Base-by-base conservation (phyloP, 2,113 vertebrate genomes). In the Boleophthalmus pectinirostris region DNA sequence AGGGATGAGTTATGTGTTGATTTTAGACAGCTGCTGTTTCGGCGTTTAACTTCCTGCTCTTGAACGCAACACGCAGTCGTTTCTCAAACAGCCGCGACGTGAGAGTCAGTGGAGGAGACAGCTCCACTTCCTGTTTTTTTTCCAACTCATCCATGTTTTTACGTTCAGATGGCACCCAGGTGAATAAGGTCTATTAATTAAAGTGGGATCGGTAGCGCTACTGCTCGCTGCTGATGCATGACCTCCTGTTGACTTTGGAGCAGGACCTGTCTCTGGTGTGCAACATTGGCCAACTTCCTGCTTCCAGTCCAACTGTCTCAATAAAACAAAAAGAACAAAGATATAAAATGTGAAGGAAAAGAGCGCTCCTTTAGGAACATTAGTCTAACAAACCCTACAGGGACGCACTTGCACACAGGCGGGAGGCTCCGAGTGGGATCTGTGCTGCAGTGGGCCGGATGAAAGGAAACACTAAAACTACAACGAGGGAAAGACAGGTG, bases 391-490 rank as follows among this genome's bases (percentile, higher is more conserved):
- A 75, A 80, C 76, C 69, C 72, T 67, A 69, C 66, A 66, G 70
- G 70, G 58, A 76, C 78, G 56, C 71, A 81, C 58, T 45, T 68
- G 14, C 25, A 45, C 74, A 46, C 69, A 21, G 73, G 85, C 87
- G 77, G 91, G 89, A 91, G 91, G 81, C 87, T 88, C 89, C 85
- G 81, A 91, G 86, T 88, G 87, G 91, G 91, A 91, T 90, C 90
- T 91, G 86, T 88, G 88, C 84, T 91, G 90, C 87, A 25, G 84
- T 87, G 85, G 85, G 88, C 91, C 91, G 91, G 90, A 92, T 91
- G 91, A 91, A 91, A 92, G 90, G 89, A 92, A 92, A 91, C 90
- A 90, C 91, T 92, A 90, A 92, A 92, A 91, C 91, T 92, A 91
- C 91, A 91, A 91, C 89, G 80, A 90, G 87, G 85, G 86, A 90